Evolutionary conservation across 1,140 invertebrate genomes (phyloP), one percentile per base, ranked within the genome.

Genomic region (Eubasilissa regina): DNA sequence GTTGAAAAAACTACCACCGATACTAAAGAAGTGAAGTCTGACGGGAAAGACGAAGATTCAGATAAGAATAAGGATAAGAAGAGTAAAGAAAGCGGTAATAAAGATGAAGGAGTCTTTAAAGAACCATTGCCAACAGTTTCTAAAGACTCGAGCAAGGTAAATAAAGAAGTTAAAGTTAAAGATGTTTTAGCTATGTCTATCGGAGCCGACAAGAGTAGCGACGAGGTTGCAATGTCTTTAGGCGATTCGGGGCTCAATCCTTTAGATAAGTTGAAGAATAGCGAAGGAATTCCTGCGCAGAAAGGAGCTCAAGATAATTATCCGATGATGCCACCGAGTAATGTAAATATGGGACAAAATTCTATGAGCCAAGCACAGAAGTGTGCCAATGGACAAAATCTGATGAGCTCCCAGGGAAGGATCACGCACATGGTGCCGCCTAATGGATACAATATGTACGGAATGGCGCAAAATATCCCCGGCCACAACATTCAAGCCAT

Each of bases 221-320:
- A 73, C 43, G 81, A 83, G 73, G 48, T 55, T 6, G 81, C 81
- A 15, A 82, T 82, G 81, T 82, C 81, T 17, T 75, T 82, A 43
- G 81, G 77, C 13, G 66, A 77, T 44, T 82, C 81, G 17, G 81
- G 75, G 45, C 43, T 74, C 9, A 79, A 79, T 80, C 77, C 81
- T 15, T 43, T 82, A 17, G 72, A 75, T 8, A 58, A 75, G 45
- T 44, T 81, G 15, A 78, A 81, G 19, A 82, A 78, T 74, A 48
- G 55, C 3, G 19, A 73, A 13, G 76, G 77, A 55, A 44, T 72
- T 15, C 60, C 72, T 19, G 44, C 47, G 3, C 74, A 77, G 47
- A 60, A 55, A 51, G 73, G 11, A 72, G 48, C 25, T n/a, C 51
- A 25, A 15, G 62, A 78, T 7, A 44, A 25, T 17, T 58, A 70